Conservation (phyloP, 2,113 vertebrate genomes). For the Helogale parvula region DNA sequence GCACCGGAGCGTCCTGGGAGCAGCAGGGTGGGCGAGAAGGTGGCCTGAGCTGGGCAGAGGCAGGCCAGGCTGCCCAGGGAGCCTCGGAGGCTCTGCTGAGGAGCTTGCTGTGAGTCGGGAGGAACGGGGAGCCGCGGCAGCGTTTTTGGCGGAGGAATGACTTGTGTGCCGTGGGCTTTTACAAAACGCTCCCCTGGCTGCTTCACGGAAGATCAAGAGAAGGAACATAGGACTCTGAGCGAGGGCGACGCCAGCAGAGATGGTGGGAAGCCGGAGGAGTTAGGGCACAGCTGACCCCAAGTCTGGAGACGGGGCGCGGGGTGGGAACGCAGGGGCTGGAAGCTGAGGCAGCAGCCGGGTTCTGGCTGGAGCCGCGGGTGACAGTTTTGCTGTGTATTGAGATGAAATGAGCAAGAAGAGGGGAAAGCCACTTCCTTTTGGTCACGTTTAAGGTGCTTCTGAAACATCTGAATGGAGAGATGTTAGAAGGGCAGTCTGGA, state of each 20-base stretch:
- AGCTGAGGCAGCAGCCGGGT: neutral
- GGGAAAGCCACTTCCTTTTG: neutral
- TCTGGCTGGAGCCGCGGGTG: neutral
- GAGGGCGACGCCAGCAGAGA: fast-evolving
- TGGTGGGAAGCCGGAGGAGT: fast-evolving
- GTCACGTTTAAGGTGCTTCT: neutral
- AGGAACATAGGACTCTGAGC: neutral
- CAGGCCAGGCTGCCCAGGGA: fast-evolving
- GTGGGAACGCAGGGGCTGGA: neutral
- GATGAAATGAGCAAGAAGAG: neutral
- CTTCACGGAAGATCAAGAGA: neutral
- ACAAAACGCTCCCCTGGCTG: neutral
- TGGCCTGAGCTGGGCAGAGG: neutral
- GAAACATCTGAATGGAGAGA: neutral
- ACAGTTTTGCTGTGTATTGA: neutral
- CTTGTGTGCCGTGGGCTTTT: neutral
- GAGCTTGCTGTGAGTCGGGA: neutral
- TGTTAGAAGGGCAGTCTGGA: neutral
- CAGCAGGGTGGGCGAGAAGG: neutral
- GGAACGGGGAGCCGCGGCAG: neutral
- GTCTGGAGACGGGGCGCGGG: neutral
- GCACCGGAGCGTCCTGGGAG: neutral
- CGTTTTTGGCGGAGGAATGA: neutral
- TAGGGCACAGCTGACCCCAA: neutral
- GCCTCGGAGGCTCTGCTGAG: neutral